phyloP scores from a whole-genome alignment of 2,888 invertebrate genomes.

The Melinaea marsaeus region DNA sequence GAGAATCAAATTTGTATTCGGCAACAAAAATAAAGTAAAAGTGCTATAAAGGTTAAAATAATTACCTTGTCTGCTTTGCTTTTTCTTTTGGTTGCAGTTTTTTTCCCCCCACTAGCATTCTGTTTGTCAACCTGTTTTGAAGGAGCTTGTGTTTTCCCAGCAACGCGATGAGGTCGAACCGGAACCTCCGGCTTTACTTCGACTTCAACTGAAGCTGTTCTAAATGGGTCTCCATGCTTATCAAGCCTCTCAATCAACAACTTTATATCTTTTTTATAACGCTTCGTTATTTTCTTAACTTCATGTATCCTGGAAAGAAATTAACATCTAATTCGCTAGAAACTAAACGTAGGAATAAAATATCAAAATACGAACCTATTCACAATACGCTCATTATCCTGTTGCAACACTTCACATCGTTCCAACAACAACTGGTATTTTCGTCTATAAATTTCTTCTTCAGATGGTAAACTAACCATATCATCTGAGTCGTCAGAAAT shows the following conservation, averaged over 20 bases:
- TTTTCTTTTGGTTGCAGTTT: slow-evolving; percentile 76
- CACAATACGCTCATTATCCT: slow-evolving; percentile 86
- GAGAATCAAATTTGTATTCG: background rate
- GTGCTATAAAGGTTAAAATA: slow-evolving; percentile 9
- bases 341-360: slow-evolving; percentile 30
- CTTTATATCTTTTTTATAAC: slow-evolving; percentile 82
- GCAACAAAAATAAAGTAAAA: slow-evolving; percentile 4
- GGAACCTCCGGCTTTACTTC: slow-evolving; percentile 62
- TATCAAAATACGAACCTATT: slow-evolving; percentile 71
- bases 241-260: slow-evolving; percentile 83
- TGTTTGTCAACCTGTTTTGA: slow-evolving; percentile 59
- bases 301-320: slow-evolving; percentile 80
- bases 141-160: slow-evolving; percentile 47
- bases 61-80: slow-evolving; percentile 78
- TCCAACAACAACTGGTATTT: slow-evolving; percentile 85
- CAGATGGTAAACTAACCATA: slow-evolving; percentile 76
- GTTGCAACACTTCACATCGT: slow-evolving; percentile 85
- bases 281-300: slow-evolving; percentile 82
- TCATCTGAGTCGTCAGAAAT: slow-evolving; percentile 77
- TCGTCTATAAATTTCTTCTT: slow-evolving; percentile 83
- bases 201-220: slow-evolving; percentile 79
- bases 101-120: slow-evolving; percentile 51
- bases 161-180: slow-evolving; percentile 43
- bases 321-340: slow-evolving; percentile 32
- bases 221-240: slow-evolving; percentile 83